phyloP scores from a whole-genome alignment of 2,888 invertebrate genomes.

The Mimumesa dahlbomi region DNA sequence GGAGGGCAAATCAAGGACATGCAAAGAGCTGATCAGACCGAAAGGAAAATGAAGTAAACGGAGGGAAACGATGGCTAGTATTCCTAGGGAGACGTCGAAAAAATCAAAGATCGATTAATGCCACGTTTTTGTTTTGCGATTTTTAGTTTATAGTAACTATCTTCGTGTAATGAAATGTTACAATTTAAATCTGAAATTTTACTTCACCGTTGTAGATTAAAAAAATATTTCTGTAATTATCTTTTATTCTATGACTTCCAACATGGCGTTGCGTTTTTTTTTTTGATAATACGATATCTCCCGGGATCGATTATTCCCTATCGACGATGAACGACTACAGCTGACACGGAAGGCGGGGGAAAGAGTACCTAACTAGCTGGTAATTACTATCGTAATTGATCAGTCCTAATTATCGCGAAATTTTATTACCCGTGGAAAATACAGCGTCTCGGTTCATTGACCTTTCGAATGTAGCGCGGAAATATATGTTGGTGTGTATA shows the following conservation, averaged over 20 bases:
- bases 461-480: no score
- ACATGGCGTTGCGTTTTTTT: no score
- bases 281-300: no score
- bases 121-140: slow-evolving; percentile 32
- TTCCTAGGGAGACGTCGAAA: slow-evolving; percentile 25
- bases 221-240: no score
- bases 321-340: slow-evolving; percentile 43
- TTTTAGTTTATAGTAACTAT: no score
- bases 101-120: slow-evolving; percentile 48
- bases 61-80: slow-evolving; percentile 26
- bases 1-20: slow-evolving; percentile 14
- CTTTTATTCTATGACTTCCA: no score
- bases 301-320: slow-evolving; percentile 59
- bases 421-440: slow-evolving; percentile 68
- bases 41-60: slow-evolving; percentile 25
- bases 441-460: no score
- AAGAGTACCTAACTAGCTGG: slow-evolving; percentile 42
- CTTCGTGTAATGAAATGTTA: no score
- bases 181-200: no score
- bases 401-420: slow-evolving; percentile 72
- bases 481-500: no score
- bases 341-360: neutral
- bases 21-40: slow-evolving; percentile 9
- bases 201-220: no score
- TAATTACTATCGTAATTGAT: slow-evolving; percentile 72